Conservation (phyloP, 2,113 vertebrate species). For the Catagonus wagneri region DNA sequence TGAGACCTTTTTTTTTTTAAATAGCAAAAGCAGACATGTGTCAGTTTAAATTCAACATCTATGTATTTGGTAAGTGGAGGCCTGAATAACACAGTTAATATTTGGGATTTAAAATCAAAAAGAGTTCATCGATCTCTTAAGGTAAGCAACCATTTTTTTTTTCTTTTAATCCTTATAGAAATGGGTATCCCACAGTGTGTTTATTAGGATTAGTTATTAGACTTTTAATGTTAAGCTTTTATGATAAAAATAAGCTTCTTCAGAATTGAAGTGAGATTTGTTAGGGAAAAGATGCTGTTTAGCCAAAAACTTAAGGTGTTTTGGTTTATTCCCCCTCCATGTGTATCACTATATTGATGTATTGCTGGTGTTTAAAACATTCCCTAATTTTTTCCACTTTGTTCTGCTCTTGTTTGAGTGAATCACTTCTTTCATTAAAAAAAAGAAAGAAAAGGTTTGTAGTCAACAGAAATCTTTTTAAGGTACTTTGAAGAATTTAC, state of each 20-base stretch:
- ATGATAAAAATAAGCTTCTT: conserved; percentile 56
- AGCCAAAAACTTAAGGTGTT: not conserved
- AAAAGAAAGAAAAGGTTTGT: not conserved
- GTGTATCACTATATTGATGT: not conserved
- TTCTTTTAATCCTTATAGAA: not conserved
- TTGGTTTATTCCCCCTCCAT: not conserved
- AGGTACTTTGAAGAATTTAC: not conserved
- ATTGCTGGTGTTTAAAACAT: conserved; percentile 16
- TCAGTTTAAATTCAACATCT: conserved; percentile 93
- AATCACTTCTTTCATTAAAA: not conserved
- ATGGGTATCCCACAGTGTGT: not conserved
- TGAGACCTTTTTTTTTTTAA: conserved; percentile 27
- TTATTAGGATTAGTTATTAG: conserved; percentile 23
- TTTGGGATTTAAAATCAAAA: conserved; percentile 98
- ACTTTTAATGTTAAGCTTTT: conserved; percentile 51
- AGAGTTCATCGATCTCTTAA: conserved; percentile 93
- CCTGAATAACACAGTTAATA: conserved; percentile 93
- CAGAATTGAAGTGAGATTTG: conserved; percentile 22
- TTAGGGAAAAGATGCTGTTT: not conserved
- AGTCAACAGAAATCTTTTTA: not conserved
- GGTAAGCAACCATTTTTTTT: conserved; percentile 85
- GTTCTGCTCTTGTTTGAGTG: not conserved
- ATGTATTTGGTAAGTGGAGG: conserved; percentile 95
- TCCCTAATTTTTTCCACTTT: not conserved
- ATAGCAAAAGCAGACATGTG: conserved; percentile 96